phyloP scores from a whole-genome alignment of 2,797 vertebrate genomes.

The Yasuhikotakia modesta region DNA sequence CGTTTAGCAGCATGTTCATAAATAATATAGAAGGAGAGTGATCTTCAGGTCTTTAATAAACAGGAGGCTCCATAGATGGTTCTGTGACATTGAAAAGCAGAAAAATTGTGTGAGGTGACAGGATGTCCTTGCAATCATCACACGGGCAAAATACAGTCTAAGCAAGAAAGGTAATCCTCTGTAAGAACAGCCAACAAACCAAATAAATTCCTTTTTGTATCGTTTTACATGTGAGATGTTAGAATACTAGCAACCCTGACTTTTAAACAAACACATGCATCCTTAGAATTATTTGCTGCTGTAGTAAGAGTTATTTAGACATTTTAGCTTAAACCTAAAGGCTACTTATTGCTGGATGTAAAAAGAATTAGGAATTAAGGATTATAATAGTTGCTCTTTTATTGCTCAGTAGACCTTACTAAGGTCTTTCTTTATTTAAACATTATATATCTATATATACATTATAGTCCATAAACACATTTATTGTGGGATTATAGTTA shows the following conservation, averaged over 20 bases:
- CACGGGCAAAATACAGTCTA: background rate
- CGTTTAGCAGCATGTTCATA: no score
- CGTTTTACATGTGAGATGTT: constrained; percentile 60
- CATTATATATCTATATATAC: no score
- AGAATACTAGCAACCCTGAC: constrained; percentile 69
- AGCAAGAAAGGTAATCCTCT: background rate
- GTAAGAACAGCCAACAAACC: background rate
- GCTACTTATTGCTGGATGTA: no score
- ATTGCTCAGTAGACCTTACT: no score
- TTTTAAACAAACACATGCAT: constrained; percentile 65
- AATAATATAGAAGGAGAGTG: background rate
- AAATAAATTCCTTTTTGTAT: constrained; percentile 51
- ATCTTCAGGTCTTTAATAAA: no score
- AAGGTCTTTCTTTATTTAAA: no score
- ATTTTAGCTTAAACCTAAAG: background rate
- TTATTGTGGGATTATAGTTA: no score
- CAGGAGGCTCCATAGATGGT: background rate
- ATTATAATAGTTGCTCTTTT: no score
- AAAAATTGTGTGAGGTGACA: background rate
- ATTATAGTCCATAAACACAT: no score
- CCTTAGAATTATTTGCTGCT: constrained; percentile 46
- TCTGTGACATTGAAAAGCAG: background rate
- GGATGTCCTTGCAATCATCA: background rate
- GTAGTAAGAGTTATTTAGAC: background rate
- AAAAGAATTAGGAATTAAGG: no score